Evolutionary conservation across 2,888 invertebrate genomes (phyloP).

Genomic region (Phania funesta): DNA sequence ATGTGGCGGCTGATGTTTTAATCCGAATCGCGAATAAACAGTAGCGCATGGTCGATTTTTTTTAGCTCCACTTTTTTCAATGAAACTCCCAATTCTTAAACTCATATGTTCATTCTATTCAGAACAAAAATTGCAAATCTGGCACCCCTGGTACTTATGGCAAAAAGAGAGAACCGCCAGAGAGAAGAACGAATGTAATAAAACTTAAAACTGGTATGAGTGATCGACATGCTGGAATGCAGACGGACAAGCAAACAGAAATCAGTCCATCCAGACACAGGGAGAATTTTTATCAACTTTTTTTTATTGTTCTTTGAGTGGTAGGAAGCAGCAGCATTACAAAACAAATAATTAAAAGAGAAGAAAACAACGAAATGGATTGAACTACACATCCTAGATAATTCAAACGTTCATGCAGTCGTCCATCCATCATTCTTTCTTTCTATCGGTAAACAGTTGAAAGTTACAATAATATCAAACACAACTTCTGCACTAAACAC

Average conservation of each 20-base stretch:
- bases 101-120: too few relatives aligned
- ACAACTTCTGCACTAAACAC: background rate
- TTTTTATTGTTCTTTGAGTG: conserved; percentile 7
- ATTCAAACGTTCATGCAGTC: conserved; percentile 5
- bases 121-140: too few relatives aligned
- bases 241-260: conserved; percentile 38
- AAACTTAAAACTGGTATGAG: conserved; percentile 28
- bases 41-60: too few relatives aligned
- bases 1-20: too few relatives aligned
- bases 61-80: too few relatives aligned
- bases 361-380: conserved; percentile 26
- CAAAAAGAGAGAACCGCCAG: background rate
- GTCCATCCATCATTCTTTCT: background rate
- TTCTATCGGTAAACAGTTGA: conserved; percentile 35
- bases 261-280: background rate
- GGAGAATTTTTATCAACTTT: conserved; percentile 28
- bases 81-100: too few relatives aligned
- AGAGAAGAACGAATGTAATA: background rate
- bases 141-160: too few relatives aligned
- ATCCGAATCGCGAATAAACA: too few relatives aligned
- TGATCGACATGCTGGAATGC: conserved; percentile 33
- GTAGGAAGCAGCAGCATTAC: background rate
- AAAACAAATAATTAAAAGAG: background rate
- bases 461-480: background rate
- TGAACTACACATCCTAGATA: conserved; percentile 33